A percentile compares a stretch with the other conserved stretches of the same genome.
These are phyloP conservation scores for Pseudomyrmex sp. DNA, from an alignment of 1,140 invertebrate species.

Conservation along the genomic window DNA sequence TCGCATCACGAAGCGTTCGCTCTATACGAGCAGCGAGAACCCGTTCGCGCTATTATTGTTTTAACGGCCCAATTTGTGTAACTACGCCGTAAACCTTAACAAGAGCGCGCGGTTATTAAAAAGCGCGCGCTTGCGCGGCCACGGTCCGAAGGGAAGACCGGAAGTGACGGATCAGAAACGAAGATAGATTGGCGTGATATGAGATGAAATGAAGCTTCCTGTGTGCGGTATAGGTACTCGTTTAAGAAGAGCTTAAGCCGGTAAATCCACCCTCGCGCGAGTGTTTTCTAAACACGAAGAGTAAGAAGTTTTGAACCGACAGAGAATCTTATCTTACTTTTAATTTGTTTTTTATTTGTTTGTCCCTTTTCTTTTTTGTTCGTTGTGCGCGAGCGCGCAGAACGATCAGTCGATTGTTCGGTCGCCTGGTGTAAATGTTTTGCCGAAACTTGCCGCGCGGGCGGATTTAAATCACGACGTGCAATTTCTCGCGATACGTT, in stretches of 20 bases:
- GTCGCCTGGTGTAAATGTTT: slow-evolving; percentile 20
- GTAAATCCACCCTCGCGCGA: not conserved
- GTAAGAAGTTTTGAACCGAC: not conserved
- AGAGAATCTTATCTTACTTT: not conserved
- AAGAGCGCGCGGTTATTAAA: slow-evolving; percentile 42
- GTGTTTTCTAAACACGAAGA: not conserved
- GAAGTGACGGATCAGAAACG: slow-evolving; percentile 8
- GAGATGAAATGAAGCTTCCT: not conserved
- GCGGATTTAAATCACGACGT: slow-evolving; percentile 44
- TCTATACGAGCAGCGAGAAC: not conserved
- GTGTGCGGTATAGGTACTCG: not conserved
- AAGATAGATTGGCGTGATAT: slow-evolving; percentile 31
- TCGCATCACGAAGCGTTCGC: not conserved
- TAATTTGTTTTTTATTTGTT: slow-evolving; percentile 6
- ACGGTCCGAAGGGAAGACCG: not conserved
- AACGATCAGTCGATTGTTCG: not conserved
- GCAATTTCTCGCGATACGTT: slow-evolving; percentile 58
- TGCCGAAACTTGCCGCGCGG: slow-evolving; percentile 20
- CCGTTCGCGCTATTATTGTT: slow-evolving; percentile 27
- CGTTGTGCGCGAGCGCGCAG: too few relatives aligned
- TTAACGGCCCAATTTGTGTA: slow-evolving; percentile 39
- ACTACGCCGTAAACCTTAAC: slow-evolving; percentile 42
- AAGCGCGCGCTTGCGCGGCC: slow-evolving; percentile 13
- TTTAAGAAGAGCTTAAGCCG: slow-evolving; percentile 27
- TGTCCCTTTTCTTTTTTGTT: not conserved